Evolutionary conservation across 2,797 vertebrate species (phyloP), one percentile per base, ranked within the genome.

Genomic region (Myotis planiceps): DNA sequence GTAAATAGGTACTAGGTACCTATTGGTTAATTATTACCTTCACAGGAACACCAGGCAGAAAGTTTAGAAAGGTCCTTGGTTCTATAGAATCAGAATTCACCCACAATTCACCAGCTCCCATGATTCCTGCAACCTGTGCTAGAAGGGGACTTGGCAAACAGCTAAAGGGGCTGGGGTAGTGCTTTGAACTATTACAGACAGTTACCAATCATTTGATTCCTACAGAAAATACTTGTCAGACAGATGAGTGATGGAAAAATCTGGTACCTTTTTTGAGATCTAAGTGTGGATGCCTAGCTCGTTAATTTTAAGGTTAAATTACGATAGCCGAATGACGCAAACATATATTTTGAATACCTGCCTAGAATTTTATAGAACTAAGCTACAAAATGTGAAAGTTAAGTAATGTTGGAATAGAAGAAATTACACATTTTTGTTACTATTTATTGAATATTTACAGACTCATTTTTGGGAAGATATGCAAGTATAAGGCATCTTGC

Each of bases 271-370:
- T 93, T 92, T 37, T 75, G 55, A 74, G 32, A 76, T 86, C 95
- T 68, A 79, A 10, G 53, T 53, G 66, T 83, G 55, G 39, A 84
- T 93, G 27, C 34, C 23, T 86, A 82, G 23, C 58, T 75, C 34
- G 18, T 68, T 96, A 86, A 93, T 83, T 88, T 95, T 83, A 89
- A 85, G 74, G 27, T 80, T 89, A 78, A 75, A 95, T 92, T 69
- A 88, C 86, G 10, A 34, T 71, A 45, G 58, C 25, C 74, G 74
- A 68, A 72, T 60, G 49, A n/a, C 25, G 65, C 21, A 83, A 9
- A 51, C 18, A 16, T 32, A 29, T 71, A 51, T 81, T 76, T 95
- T 85, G 55, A 88, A 75, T 80, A 82, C n/a, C 87, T 86, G 32
- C 29, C 69, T 5, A n/a, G 8, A 94, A 66, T 55, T 74, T 79